Base-by-base conservation (phyloP, 2,888 invertebrate genomes). In the Tetrapedia diversipes region DNA sequence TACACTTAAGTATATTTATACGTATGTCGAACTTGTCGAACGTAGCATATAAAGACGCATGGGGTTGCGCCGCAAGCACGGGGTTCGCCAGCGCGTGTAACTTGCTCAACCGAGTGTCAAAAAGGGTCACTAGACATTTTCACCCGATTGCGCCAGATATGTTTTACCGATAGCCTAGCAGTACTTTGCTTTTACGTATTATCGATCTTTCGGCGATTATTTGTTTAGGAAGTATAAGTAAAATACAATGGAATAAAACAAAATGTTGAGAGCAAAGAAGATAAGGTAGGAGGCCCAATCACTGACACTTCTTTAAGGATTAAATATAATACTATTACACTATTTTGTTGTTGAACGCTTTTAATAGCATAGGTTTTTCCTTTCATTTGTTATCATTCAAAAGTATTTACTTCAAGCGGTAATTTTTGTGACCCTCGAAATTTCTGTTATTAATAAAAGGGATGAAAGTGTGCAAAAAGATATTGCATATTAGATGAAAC, bases 101-200 rank as follows among this genome's bases (percentile, higher is more conserved):
- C 74, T 74, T 79, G 84, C 72, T 82, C 84, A 79, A 81, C 79
- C 84, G 81, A 84, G 84, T 78, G 84, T 81, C 81, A 81, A 84
- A 84, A 84, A 84, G 84, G 84, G 84, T 84, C 90, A 90, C 87
- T 88, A 85, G 88, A 87, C 85, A 89, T 89, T 91, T 87, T 88
- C 91, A 88, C 88, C 86, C 90, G 91, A 91, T 91, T 90, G 89
- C 86, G 83, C 75, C 68, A 66, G 84, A 85, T 83, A 83, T 83
- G 80, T 86, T 86, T 87, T 86, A 84, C 86, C 82, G 70, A 82
- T 82, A 82, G 80, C 80, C 82, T 75, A 24, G 43, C 73, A 45
- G 70, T 54, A 70, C 70, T 73, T 78, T 70, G 79, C 79, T 70
- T 79, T 69, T 78, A 64, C 75, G 64, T 75, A 72, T 64, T 73